phyloP scores from a whole-genome alignment of 1,140 invertebrate species.

The Drosophila saltans region DNA sequence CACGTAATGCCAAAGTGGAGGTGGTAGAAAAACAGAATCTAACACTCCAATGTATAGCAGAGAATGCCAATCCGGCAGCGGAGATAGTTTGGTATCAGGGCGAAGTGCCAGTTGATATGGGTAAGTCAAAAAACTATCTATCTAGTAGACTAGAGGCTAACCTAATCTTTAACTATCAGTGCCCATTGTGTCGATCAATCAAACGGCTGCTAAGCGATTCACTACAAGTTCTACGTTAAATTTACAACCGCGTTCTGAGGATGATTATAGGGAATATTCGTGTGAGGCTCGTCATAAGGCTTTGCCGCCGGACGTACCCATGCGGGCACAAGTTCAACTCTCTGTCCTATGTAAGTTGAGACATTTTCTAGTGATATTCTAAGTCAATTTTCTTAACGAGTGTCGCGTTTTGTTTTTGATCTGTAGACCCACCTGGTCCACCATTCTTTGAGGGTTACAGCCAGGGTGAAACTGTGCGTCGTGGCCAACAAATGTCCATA shows the following conservation, averaged over 20 bases:
- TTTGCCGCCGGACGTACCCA: constrained; percentile 89
- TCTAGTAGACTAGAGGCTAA: too few relatives aligned
- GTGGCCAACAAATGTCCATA: constrained; percentile 94
- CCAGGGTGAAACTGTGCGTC: constrained; percentile 92
- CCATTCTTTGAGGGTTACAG: constrained; percentile 97
- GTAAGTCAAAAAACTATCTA: constrained; percentile 75
- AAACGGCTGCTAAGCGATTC: constrained; percentile 82
- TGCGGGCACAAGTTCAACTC: constrained; percentile 91
- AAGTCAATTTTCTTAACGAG: background rate
- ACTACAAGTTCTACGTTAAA: constrained; percentile 85
- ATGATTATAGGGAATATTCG: constrained; percentile 94
- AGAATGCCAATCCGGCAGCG: constrained; percentile 93
- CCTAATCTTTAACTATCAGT: constrained; percentile 73
- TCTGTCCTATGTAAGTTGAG: constrained; percentile 94
- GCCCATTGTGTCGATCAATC: constrained; percentile 85
- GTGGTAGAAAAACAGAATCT: constrained; percentile 93
- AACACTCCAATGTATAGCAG: constrained; percentile 91
- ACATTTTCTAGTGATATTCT: too few relatives aligned
- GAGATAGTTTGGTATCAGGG: constrained; percentile 94
- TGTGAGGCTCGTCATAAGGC: constrained; percentile 95
- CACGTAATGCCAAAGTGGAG: constrained; percentile 90
- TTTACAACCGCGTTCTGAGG: constrained; percentile 91
- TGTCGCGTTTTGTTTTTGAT: background rate
- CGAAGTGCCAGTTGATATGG: constrained; percentile 90
- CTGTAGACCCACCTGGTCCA: constrained; percentile 93